These are phyloP conservation scores for Sardinella longiceps DNA, from an alignment of 2,797 vertebrate genomes.

Conservation along the genomic window DNA sequence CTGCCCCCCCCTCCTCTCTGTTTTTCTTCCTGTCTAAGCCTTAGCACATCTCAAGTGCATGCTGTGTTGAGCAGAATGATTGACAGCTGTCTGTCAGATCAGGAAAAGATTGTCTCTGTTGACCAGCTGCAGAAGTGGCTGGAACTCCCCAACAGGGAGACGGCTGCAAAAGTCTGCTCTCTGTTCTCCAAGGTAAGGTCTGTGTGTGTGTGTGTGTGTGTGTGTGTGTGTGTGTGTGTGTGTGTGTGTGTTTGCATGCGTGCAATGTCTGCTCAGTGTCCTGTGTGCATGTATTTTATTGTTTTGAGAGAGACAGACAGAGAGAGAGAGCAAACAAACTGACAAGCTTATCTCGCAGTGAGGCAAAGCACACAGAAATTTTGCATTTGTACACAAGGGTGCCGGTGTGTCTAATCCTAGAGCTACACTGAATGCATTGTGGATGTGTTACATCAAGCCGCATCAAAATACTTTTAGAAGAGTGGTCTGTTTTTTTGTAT, in stretches of 20 bases:
- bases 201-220: not conserved
- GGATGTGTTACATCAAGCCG: too few species aligned
- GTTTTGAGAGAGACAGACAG: not conserved
- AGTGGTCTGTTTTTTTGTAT: not conserved
- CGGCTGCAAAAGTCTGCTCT: slow-evolving; percentile 57
- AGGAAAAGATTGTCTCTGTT: slow-evolving; percentile 38
- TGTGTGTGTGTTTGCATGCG: not conserved
- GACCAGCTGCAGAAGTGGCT: slow-evolving; percentile 66
- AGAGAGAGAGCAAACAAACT: not conserved
- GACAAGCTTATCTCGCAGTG: not conserved
- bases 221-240: not conserved
- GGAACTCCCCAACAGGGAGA: slow-evolving; percentile 53
- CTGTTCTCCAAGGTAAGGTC: slow-evolving; percentile 71
- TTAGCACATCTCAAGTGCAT: slow-evolving; percentile 54
- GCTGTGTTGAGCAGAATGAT: slow-evolving; percentile 60
- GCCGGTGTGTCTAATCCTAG: not conserved
- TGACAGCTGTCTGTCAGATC: slow-evolving; percentile 62
- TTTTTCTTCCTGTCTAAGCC: slow-evolving; percentile 49
- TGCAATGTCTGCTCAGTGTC: not conserved
- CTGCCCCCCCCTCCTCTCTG: not conserved
- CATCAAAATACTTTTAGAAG: too few species aligned
- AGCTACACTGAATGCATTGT: too few species aligned
- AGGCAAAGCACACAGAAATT: not conserved
- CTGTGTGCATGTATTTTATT: slow-evolving; percentile 4
- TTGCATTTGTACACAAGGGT: not conserved